Evolutionary conservation across 2,797 vertebrate species (phyloP), one percentile per base, ranked within the genome.

Genomic region (Microctenopoma lineatum): DNA sequence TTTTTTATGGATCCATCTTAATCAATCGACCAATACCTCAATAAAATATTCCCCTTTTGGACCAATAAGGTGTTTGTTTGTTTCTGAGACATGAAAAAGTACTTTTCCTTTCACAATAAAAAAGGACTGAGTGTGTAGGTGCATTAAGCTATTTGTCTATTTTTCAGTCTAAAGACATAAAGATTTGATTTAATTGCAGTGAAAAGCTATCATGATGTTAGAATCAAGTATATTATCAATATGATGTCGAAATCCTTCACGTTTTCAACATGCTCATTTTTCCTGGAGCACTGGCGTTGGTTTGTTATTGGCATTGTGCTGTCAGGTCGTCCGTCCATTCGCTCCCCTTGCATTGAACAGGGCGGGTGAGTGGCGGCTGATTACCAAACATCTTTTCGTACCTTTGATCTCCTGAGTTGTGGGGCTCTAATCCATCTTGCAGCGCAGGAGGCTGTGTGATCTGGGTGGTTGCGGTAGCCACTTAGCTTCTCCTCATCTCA

Each of bases 381-480:
- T 91, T 86, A 87, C 77, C 72, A 84, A 79, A 88, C 85, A 85
- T 79, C 66, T 58, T 81, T 72, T 70, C 90, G 59, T 93, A 94
- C 94, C 93, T 94, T 94, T 92, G 93, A 92, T 93, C 89, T 93
- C 82, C 84, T 79, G 91, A 91, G 85, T 87, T 89, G 90, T 78
- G 79, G 84, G 87, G 75, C 82, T 92, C 87, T 94, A 94, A 90
- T 94, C 90, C 91, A 94, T 94, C 76, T 84, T 92, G 83, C 88
- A 75, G 77, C 53, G 29, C 76, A 86, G 80, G 66, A 79, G 77
- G 64, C 81, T 59, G 83, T 86, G 81, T 90, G 89, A 85, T 89
- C 74, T 81, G 55, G 73, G 79, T 86, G 76, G 84, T 88, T 85
- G 84, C 66, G 69, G 80, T 73, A 68, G 84, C 79, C 88, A 88